These are phyloP conservation scores for Trichonephila inaurata DNA, from an alignment of 1,140 invertebrate genomes.

Conservation along the genomic window DNA sequence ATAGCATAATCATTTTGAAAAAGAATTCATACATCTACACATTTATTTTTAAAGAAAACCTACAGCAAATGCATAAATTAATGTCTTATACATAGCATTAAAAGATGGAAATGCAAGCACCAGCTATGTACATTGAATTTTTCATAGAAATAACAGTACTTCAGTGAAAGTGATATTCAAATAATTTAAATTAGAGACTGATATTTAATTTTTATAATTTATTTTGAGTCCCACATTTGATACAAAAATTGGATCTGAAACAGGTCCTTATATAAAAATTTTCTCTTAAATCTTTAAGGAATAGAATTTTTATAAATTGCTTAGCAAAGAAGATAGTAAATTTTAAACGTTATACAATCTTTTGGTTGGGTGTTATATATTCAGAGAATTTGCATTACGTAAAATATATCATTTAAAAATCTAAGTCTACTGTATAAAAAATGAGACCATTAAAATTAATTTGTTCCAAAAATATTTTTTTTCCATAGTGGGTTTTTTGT, in stretches of 20 bases:
- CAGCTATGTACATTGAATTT: slow-evolving; percentile 60
- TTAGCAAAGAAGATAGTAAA: slow-evolving; percentile 57
- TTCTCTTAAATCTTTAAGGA: slow-evolving; percentile 30
- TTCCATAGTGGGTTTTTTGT: not conserved
- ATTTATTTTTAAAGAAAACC: not conserved
- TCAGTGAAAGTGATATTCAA: not conserved
- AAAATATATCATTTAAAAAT: slow-evolving; percentile 73
- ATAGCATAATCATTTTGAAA: not conserved
- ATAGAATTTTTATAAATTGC: slow-evolving; percentile 56
- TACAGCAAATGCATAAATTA: slow-evolving; percentile 5
- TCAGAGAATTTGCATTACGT: slow-evolving; percentile 48
- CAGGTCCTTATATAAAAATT: slow-evolving; percentile 52
- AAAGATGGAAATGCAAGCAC: slow-evolving; percentile 49
- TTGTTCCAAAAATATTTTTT: slow-evolving; percentile 69
- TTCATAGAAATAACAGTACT: slow-evolving; percentile 9
- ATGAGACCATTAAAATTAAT: slow-evolving; percentile 68
- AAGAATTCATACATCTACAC: not conserved
- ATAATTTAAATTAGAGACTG: not conserved
- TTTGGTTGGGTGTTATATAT: slow-evolving; percentile 31
- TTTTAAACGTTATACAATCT: slow-evolving; percentile 36
- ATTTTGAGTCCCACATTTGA: slow-evolving; percentile 12
- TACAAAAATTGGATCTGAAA: slow-evolving; percentile 66
- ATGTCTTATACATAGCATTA: not conserved
- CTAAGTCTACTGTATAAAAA: slow-evolving; percentile 64
- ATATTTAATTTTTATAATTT: not conserved